Evolutionary conservation across 92 coral and sea anemone species (phyloP), one percentile per base, ranked within the genome.

Genomic region (Epizoanthus scotinus): DNA sequence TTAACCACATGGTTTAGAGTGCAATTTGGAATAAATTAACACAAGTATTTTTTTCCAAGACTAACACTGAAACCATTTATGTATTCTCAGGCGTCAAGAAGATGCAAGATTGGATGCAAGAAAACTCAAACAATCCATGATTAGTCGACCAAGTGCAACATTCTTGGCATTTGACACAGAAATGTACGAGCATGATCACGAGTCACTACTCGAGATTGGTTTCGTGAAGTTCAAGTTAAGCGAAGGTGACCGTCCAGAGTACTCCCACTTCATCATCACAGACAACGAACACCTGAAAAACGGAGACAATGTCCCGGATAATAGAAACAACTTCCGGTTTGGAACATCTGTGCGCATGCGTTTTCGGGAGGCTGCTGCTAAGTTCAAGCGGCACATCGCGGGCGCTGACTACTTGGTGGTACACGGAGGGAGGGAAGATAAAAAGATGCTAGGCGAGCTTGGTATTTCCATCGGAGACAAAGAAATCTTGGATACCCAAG

Each of bases 111-210:
- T 20, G 9, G 89, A 87, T 34, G 60, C 58, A 9, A 62, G 22
- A 22, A 58, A 63, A 62, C 82, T 87, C 22, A 71, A 59, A 8
- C 52, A 25, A 27, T 58, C 67, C 3, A 26, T 89, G 28, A 40
- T 24, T 53, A 14, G 56, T 21, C 27, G 22, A 13, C 71, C 72
- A 21, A 40, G 42, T 1, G 86, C 67, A 21, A 60, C 28, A 2
- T 38, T 90, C 78, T 24, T 92, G 81, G 86, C 92, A 3, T 90
- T 84, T 73, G 92, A 92, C 67, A 56, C 86, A 2, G 92, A 90
- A 70, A 86, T 84, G 7, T 85, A 90, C 53, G 92, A 92, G 63
- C 82, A 85, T 29, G 89, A 92, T 47, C 80, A 71, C 85, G 59
- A 73, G 26, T 73, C 77, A 56, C 40, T 92, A 57, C 85, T 92